phyloP scores from a whole-genome alignment of 2,113 vertebrate species.

The Saccopteryx leptura region DNA sequence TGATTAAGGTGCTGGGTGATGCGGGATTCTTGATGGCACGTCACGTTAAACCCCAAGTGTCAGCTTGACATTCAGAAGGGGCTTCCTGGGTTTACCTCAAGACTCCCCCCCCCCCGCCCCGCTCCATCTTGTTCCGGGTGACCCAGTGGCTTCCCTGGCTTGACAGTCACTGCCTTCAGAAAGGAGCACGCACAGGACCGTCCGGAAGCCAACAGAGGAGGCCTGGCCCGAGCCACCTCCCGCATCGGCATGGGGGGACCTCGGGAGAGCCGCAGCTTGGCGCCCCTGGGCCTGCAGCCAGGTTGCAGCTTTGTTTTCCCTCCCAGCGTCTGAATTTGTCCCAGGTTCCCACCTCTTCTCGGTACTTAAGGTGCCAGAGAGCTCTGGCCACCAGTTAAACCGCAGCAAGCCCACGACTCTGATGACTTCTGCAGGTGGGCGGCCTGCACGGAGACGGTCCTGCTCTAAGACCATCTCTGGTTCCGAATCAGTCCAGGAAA shows the following conservation, averaged over 20 bases:
- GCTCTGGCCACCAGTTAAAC: constrained; percentile 21
- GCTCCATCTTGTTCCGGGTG: too few species aligned
- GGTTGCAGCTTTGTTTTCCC: constrained; percentile 8
- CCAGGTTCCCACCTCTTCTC: constrained; percentile 68
- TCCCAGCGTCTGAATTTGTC: constrained; percentile 17
- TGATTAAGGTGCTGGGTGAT: not conserved
- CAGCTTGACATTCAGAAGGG: not conserved
- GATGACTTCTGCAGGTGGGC: constrained; percentile 83
- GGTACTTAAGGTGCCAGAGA: constrained; percentile 2
- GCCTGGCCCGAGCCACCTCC: too few species aligned
- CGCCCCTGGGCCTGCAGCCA: not conserved
- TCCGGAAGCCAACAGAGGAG: not conserved
- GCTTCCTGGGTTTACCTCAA: not conserved
- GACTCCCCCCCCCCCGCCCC: too few species aligned
- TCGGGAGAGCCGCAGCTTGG: not conserved
- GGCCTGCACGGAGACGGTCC: not conserved
- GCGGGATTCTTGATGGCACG: not conserved
- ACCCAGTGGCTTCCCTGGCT: too few species aligned
- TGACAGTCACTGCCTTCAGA: not conserved
- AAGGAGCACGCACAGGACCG: not conserved
- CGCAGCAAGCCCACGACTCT: constrained; percentile 56
- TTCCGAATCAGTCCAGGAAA: constrained; percentile 86
- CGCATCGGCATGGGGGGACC: too few species aligned
- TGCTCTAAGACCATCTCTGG: constrained; percentile 83
- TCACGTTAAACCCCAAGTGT: not conserved